Evolutionary conservation across 1,140 invertebrate genomes (phyloP).

Genomic region (Diorhabda sublineata): DNA sequence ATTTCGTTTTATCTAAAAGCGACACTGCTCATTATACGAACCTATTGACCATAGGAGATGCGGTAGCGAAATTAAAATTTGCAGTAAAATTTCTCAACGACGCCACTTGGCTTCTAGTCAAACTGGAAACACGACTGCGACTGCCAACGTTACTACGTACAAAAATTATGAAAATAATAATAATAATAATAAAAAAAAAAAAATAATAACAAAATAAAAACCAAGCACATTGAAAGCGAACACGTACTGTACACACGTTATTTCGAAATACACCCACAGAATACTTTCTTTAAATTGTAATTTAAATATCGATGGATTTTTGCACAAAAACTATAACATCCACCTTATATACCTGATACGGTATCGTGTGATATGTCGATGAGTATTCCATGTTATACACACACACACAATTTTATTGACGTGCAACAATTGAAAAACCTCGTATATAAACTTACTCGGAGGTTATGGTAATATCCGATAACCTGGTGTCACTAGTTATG

Average conservation of each 20-base stretch:
- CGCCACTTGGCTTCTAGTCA: slow-evolving; percentile 54
- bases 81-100: slow-evolving; percentile 52
- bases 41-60: slow-evolving; percentile 39
- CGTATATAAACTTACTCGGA: slow-evolving; percentile 48
- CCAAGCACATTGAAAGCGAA: background rate
- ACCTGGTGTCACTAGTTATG: slow-evolving; percentile 41
- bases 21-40: slow-evolving; percentile 29
- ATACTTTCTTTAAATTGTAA: too few relatives aligned
- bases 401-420: background rate
- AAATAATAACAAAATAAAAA: slow-evolving; percentile 11
- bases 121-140: slow-evolving; percentile 54
- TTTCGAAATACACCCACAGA: too few relatives aligned
- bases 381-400: background rate
- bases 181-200: background rate
- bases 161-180: slow-evolving; percentile 26
- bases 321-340: too few relatives aligned
- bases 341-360: too few relatives aligned
- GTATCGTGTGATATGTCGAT: too few relatives aligned
- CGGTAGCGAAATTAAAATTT: slow-evolving; percentile 52
- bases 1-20: background rate
- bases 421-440: slow-evolving; percentile 1
- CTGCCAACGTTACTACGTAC: slow-evolving; percentile 39
- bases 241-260: too few relatives aligned
- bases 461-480: slow-evolving; percentile 42
- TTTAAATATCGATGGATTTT: too few relatives aligned